Base-by-base conservation (phyloP, 2,113 vertebrate species). In the Nesogale talazaci region DNA sequence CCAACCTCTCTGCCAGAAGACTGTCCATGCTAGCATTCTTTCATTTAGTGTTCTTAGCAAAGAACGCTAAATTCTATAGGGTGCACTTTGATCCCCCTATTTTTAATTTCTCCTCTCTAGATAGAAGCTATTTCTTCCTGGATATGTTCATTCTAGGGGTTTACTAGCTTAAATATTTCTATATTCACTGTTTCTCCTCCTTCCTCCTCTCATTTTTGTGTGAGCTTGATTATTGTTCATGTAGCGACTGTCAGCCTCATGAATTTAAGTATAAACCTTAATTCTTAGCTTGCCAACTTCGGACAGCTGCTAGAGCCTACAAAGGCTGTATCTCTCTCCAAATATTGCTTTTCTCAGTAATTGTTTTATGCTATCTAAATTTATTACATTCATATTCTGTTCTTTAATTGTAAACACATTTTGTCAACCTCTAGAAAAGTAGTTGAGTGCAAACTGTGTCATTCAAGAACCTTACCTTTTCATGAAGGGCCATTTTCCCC, bases 21-120 rank as follows among this genome's bases (percentile, higher is more conserved):
- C 16, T 83, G 65, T 1, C 19, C 12, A 38, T 61, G 36, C 72
- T 69, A 86, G 2, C 63, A 46, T 86, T 94, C 34, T 61, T 1
- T 69, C 78, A 78, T 46, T 81, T 16, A 82, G 57, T 63, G 92
- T 80, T 70, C 46, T 10, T 63, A 76, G 61, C 57, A 91, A 91
- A 92, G 88, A 67, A 38, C 81, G 57, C 83, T 86, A n/a, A 87
- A 57, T 14, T 95, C 89, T 88, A 87, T 52, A 52, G 70, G 84
- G 61, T 31, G 76, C 11, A 34, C 7, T 23, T 63, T 69, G 14
- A 29, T 34, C 6, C 15, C 6, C 15, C 38, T 88, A 15, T 7
- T 85, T 88, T 86, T 87, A 36, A 46, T 25, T 70, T 63, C 9
- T 12, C 67, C 70, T 65, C 63, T 92, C 34, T 69, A 83, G 27